Evolutionary conservation across 2,888 invertebrate species (phyloP), one percentile per base, ranked within the genome.

Genomic region (Pyrrhosoma nymphula): DNA sequence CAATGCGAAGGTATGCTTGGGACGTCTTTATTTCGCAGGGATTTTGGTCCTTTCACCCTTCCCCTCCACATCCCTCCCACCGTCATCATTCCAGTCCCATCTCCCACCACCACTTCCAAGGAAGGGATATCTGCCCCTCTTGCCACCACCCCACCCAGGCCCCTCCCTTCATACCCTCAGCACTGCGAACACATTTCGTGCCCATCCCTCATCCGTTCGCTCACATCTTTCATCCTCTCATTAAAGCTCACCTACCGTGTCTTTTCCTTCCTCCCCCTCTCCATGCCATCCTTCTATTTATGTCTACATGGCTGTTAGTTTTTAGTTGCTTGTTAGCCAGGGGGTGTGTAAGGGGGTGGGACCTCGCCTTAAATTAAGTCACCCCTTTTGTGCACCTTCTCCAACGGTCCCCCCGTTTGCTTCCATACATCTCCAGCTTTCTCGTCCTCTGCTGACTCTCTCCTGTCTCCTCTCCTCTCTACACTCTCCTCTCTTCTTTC

Each of bases 291-390:
- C 75, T 82, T 35, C 30, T 35, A 30, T 82, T 82, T 82, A 82
- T 82, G 75, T 82, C 75, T 82, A 82, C 75, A 82, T 35, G 75
- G 75, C 75, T 35, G n/a, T 82, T 82, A 30, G 75, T 82, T 82
- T 82, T 30, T 82, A 82, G 75, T 82, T 82, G 75, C 75, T 82
- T 82, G 75, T 82, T 35, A 82, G n/a, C 30, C 75, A 47, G 30
- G 30, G 69, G n/a, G n/a, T n/a, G n/a, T n/a, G n/a, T n/a, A 26
- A 16, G 60, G 69, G 35, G 47, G 47, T 47, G 47, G 30, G n/a
- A 82, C 30, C 35, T 30, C 35, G 30, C 30, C 75, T 82, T 82
- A 82, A 82, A 82, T 30, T 82, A 82, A 82, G 30, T 82, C 30
- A 82, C 30, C 75, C 30, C n/a, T 35, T 26, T 69, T 69, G 69